A percentile compares a stretch with the other conserved stretches of the same genome.
phyloP scores from a whole-genome alignment of 1,140 invertebrate species.

The Teleogryllus occipitalis region DNA sequence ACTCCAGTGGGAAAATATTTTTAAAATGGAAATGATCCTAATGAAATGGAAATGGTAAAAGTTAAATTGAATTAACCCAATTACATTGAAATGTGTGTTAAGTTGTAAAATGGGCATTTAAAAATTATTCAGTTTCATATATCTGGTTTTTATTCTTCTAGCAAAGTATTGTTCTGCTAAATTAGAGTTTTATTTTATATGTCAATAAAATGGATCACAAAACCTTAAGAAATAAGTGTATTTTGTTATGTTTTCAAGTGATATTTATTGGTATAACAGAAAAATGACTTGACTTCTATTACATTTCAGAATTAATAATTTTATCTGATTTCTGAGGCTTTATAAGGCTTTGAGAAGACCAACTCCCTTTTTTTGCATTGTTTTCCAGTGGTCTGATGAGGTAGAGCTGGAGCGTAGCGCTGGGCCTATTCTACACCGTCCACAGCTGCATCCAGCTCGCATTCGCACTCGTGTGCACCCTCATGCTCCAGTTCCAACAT shows the following conservation, averaged over 20 bases:
- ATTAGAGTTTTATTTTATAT: no score
- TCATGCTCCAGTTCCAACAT: constrained; percentile 40
- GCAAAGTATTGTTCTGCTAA: background rate
- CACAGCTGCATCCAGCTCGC: constrained; percentile 9
- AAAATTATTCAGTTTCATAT: background rate
- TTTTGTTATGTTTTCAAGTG: no score
- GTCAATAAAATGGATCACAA: no score
- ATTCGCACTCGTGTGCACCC: constrained; percentile 36
- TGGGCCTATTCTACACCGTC: constrained; percentile 25
- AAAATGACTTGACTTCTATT: background rate
- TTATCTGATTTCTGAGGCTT: background rate
- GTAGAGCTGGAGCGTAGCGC: constrained; percentile 34
- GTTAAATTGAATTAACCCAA: background rate
- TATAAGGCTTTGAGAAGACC: background rate
- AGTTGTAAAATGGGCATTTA: background rate
- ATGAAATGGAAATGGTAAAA: background rate
- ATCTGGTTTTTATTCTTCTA: background rate
- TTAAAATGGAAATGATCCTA: no score
- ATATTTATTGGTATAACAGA: background rate
- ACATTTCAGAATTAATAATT: background rate
- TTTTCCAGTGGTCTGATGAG: constrained; percentile 31
- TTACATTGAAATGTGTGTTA: background rate
- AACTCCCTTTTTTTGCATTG: background rate
- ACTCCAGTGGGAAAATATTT: background rate
- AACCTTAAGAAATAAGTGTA: no score